phyloP scores from a whole-genome alignment of 2,113 vertebrate species.

The Balaeniceps rex region DNA sequence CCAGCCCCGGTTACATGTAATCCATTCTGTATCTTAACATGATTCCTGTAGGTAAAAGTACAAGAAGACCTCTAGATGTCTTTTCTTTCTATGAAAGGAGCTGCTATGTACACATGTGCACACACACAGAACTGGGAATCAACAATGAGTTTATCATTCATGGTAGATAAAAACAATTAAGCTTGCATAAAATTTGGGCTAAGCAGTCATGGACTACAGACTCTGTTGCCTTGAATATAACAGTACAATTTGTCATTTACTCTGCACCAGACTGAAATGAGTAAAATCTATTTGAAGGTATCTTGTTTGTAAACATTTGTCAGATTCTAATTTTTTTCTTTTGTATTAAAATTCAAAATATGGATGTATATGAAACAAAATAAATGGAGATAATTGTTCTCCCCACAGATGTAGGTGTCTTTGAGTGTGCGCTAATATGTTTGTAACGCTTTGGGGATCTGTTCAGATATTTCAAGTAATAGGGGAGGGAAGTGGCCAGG shows the following conservation, averaged over 20 bases:
- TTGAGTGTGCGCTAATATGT: slow-evolving; percentile 67
- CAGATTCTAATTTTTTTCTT: slow-evolving; percentile 86
- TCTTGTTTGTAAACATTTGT: slow-evolving; percentile 98
- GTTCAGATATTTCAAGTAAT: not conserved
- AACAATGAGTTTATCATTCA: slow-evolving; percentile 77
- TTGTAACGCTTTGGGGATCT: slow-evolving; percentile 40
- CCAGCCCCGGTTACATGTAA: slow-evolving; percentile 78
- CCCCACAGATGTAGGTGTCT: slow-evolving; percentile 76
- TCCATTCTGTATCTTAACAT: slow-evolving; percentile 82
- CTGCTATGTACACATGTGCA: slow-evolving; percentile 83
- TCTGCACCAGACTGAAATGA: slow-evolving; percentile 83
- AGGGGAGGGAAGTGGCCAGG: slow-evolving; percentile 1
- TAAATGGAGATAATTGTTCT: slow-evolving; percentile 83
- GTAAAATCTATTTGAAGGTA: slow-evolving; percentile 88
- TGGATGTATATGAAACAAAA: slow-evolving; percentile 88
- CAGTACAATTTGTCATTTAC: slow-evolving; percentile 77
- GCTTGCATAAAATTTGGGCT: slow-evolving; percentile 74
- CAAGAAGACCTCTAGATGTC: slow-evolving; percentile 80
- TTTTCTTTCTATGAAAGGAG: slow-evolving; percentile 89
- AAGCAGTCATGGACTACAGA: slow-evolving; percentile 73
- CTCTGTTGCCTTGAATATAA: slow-evolving; percentile 77
- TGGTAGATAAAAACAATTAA: slow-evolving; percentile 72
- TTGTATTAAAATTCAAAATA: slow-evolving; percentile 88
- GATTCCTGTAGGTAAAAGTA: slow-evolving; percentile 85
- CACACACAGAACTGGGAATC: slow-evolving; percentile 80